phyloP scores from a whole-genome alignment of 2,888 invertebrate species.

The Aplocera efformata region DNA sequence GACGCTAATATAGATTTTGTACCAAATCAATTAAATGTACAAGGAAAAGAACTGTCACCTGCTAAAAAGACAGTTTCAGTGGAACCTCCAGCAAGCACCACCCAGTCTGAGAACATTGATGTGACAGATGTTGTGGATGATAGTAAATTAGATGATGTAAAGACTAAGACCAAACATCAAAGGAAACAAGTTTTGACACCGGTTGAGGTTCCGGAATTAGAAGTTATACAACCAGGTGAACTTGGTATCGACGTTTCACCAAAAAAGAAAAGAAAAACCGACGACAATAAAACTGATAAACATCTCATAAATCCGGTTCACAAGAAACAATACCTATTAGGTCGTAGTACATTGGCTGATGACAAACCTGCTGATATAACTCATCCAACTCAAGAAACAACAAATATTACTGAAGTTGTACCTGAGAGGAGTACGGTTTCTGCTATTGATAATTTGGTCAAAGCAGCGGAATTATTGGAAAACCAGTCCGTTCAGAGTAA shows the following conservation, averaged over 20 bases:
- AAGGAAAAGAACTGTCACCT: constrained; percentile 63
- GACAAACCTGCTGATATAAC: constrained; percentile 38
- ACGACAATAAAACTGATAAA: constrained; percentile 56
- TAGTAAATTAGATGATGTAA: constrained; percentile 52
- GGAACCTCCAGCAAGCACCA: constrained; percentile 35
- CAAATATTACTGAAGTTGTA: constrained; percentile 37
- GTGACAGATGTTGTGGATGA: constrained; percentile 48
- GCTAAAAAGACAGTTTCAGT: constrained; percentile 41
- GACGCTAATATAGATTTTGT: constrained; percentile 52
- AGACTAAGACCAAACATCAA: constrained; percentile 67
- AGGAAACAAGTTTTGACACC: constrained; percentile 75
- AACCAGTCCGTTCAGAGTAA: constrained; percentile 50
- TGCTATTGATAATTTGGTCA: constrained; percentile 71
- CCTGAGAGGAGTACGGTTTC: constrained; percentile 50
- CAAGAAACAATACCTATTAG: constrained; percentile 67
- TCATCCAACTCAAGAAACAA: constrained; percentile 37
- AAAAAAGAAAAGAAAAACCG: constrained; percentile 63
- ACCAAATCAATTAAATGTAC: constrained; percentile 54
- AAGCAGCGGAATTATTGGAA: constrained; percentile 71
- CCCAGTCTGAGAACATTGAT: constrained; percentile 59
- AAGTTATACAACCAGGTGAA: constrained; percentile 67
- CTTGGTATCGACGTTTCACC: constrained; percentile 57
- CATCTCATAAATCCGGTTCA: constrained; percentile 52
- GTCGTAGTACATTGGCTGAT: constrained; percentile 40
- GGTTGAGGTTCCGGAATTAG: constrained; percentile 66